Evolutionary conservation across 2,113 vertebrate species (phyloP).

Genomic region (Crotalus helleri): DNA sequence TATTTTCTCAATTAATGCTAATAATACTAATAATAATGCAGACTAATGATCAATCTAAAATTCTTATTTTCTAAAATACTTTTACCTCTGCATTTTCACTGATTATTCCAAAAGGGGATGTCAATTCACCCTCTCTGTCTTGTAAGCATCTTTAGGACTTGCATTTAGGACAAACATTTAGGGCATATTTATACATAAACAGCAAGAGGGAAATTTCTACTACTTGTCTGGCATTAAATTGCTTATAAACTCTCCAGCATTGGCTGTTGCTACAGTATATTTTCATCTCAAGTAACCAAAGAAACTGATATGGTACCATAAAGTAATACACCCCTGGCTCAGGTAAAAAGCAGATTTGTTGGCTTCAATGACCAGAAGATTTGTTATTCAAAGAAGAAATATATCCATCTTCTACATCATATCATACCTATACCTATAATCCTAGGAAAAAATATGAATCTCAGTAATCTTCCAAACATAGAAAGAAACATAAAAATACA

Average conservation of each 20-base stretch:
- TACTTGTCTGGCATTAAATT: background rate
- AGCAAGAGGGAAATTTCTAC: background rate
- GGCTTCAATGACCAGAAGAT: background rate
- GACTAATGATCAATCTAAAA: background rate
- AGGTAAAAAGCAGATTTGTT: background rate
- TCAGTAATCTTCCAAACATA: background rate
- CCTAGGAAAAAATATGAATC: background rate
- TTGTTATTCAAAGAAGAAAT: background rate
- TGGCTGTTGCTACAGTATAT: background rate
- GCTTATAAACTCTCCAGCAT: background rate
- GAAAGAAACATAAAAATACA: background rate
- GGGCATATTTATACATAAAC: background rate
- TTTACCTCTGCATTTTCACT: background rate
- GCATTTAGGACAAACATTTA: background rate
- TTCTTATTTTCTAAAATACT: background rate
- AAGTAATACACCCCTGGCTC: background rate
- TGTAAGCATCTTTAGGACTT: background rate
- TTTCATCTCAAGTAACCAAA: background rate
- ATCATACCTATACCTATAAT: background rate
- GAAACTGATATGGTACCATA: background rate
- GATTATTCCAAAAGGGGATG: background rate
- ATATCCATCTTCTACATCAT: background rate
- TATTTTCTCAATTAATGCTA: background rate
- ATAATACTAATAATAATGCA: background rate
- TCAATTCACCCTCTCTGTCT: background rate